Evolutionary conservation across 2,888 invertebrate species (phyloP).

Genomic region (Cheilosia pagana): DNA sequence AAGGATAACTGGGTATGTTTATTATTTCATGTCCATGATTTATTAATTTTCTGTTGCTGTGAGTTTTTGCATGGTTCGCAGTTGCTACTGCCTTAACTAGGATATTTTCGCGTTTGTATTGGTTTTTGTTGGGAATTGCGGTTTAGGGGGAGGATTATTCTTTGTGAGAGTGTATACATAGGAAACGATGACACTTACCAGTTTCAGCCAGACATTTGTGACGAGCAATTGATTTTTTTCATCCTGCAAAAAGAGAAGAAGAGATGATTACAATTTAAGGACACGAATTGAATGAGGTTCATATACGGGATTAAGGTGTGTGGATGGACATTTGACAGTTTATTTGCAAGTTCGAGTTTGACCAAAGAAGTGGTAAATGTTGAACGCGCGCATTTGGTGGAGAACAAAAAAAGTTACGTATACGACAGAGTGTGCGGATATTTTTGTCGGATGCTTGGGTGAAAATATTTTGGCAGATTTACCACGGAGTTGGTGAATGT

Average conservation of each 20-base stretch:
- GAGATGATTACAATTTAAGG: slow-evolving; percentile 28
- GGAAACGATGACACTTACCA: slow-evolving; percentile 78
- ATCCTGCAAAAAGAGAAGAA: slow-evolving; percentile 86
- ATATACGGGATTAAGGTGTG: neutral
- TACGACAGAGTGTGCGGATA: slow-evolving; percentile 6
- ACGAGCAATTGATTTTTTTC: slow-evolving; percentile 97
- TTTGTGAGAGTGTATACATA: neutral
- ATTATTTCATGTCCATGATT: slow-evolving; percentile 73
- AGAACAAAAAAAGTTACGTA: slow-evolving; percentile 15
- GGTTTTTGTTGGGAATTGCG: slow-evolving; percentile 29
- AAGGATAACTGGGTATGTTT: slow-evolving; percentile 71
- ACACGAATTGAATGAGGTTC: neutral
- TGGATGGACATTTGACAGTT: slow-evolving; percentile 5
- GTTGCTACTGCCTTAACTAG: slow-evolving; percentile 36
- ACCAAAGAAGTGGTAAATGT: neutral
- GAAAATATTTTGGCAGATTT: neutral
- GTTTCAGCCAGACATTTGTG: slow-evolving; percentile 96
- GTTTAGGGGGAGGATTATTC: slow-evolving; percentile 15
- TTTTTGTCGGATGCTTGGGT: neutral
- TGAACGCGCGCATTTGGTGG: too few relatives aligned
- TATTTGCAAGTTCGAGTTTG: slow-evolving; percentile 13
- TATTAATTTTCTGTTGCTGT: slow-evolving; percentile 67
- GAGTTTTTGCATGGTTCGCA: slow-evolving; percentile 3
- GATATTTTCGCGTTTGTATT: slow-evolving; percentile 23
- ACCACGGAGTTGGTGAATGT: too few relatives aligned